phyloP scores from a whole-genome alignment of 2,113 vertebrate genomes.

The Dromas ardeola region DNA sequence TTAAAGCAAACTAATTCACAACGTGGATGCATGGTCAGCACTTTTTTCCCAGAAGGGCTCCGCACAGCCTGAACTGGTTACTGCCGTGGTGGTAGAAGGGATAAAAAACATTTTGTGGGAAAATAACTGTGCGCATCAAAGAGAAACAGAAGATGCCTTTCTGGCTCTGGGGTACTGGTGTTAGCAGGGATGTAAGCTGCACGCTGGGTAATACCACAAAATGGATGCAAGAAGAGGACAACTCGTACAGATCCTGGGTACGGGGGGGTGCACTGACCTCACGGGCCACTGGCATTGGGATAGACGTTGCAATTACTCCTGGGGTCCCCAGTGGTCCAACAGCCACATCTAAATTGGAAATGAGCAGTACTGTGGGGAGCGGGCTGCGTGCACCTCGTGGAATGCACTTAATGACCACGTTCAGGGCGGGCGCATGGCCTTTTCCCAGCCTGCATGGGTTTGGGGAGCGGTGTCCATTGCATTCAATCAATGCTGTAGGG shows the following conservation, averaged over 20 bases:
- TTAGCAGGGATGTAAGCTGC: not conserved
- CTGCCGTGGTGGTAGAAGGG: not conserved
- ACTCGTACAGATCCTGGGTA: fast-evolving
- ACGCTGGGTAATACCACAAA: not conserved
- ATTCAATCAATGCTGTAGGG: not conserved
- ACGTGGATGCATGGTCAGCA: not conserved
- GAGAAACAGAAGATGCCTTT: not conserved
- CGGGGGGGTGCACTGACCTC: fast-evolving
- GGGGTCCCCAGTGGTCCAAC: not conserved
- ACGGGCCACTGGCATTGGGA: fast-evolving
- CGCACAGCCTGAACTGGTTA: not conserved
- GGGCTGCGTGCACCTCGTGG: not conserved
- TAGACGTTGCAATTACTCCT: not conserved
- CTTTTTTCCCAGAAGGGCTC: not conserved
- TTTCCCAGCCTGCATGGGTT: not conserved
- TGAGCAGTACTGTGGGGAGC: not conserved
- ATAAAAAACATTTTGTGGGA: not conserved
- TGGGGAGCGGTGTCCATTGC: not conserved
- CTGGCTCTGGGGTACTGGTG: not conserved
- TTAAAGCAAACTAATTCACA: not conserved
- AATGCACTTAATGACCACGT: fast-evolving
- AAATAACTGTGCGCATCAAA: not conserved
- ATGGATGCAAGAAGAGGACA: not conserved
- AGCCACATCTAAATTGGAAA: not conserved
- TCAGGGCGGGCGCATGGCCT: fast-evolving